Percentiles rank a stretch among this genome's conserved stretches.
Evolutionary conservation across 2,113 vertebrate species (phyloP).

Genomic region (Herpailurus yagouaroundi): DNA sequence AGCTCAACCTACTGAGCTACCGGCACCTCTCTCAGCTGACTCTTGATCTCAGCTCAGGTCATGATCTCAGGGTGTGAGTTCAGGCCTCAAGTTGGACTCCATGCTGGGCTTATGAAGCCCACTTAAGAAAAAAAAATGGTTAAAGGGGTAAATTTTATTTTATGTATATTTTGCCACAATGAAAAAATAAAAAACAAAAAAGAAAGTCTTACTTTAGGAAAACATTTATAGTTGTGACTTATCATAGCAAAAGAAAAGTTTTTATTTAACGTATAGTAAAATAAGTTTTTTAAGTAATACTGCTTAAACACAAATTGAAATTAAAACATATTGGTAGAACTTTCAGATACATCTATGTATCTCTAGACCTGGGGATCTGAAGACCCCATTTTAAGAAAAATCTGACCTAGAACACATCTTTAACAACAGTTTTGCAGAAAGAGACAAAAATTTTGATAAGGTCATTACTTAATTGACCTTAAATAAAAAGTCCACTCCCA

Average conservation of each 20-base stretch:
- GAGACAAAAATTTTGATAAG: not conserved
- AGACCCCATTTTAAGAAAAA: slow-evolving; percentile 33
- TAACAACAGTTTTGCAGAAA: not conserved
- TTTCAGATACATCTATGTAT: not conserved
- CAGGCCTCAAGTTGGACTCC: too few relatives aligned
- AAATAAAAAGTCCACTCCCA: slow-evolving; percentile 41
- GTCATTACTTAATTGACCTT: not conserved
- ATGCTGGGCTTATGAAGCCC: too few relatives aligned
- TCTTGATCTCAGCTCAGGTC: too few relatives aligned
- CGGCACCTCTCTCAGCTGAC: too few relatives aligned
- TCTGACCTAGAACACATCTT: not conserved
- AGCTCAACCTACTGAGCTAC: too few relatives aligned
- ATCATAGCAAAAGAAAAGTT: slow-evolving; percentile 2
- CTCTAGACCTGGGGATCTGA: not conserved
- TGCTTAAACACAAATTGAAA: slow-evolving; percentile 2
- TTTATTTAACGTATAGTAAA: slow-evolving; percentile 33
- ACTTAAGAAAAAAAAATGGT: too few relatives aligned
- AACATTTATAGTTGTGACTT: not conserved
- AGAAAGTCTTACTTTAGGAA: not conserved
- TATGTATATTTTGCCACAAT: slow-evolving; percentile 39
- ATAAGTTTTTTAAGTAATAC: not conserved
- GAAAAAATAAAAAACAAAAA: not conserved
- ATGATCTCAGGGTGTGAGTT: too few relatives aligned
- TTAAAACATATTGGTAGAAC: slow-evolving; percentile 12
- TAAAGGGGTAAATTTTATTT: not conserved